Evolutionary conservation across 1,140 invertebrate species (phyloP).

Genomic region (Danaus plexippus): DNA sequence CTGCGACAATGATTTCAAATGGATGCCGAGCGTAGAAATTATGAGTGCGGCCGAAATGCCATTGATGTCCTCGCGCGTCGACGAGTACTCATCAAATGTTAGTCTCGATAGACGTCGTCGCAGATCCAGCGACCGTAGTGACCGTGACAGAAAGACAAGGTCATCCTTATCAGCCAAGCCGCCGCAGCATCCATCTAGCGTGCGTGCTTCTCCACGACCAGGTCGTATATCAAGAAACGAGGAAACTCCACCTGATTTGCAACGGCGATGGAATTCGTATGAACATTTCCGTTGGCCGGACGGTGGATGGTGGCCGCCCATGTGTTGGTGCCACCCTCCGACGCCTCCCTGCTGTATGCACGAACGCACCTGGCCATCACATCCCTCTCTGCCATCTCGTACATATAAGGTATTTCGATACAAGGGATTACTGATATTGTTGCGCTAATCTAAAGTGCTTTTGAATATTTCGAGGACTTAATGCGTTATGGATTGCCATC

Average conservation of each 20-base stretch:
- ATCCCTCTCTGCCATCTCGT: constrained; percentile 49
- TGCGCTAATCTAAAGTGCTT: too few species aligned
- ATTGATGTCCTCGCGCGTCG: constrained; percentile 36
- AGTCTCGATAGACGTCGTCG: constrained; percentile 72
- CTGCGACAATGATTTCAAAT: constrained; percentile 75
- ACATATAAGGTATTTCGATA: constrained; percentile 46
- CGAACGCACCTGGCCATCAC: constrained; percentile 56
- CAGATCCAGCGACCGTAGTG: constrained; percentile 41
- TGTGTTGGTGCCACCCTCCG: constrained; percentile 64
- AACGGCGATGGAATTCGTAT: constrained; percentile 67
- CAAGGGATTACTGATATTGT: too few species aligned
- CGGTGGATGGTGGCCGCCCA: constrained; percentile 76
- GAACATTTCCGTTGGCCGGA: constrained; percentile 67
- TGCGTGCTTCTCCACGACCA: constrained; percentile 56
- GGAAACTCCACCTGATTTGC: constrained; percentile 51
- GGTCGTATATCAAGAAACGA: constrained; percentile 42
- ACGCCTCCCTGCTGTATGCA: constrained; percentile 58
- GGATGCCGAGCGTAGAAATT: constrained; percentile 65
- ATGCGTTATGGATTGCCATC: too few species aligned
- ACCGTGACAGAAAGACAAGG: constrained; percentile 73
- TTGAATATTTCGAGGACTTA: too few species aligned
- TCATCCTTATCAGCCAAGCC: constrained; percentile 70
- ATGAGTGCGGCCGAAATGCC: constrained; percentile 47
- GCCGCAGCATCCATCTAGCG: constrained; percentile 57
- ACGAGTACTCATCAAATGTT: constrained; percentile 46